A percentile compares a stretch with the other conserved stretches of the same genome.
Evolutionary conservation across 2,888 invertebrate genomes (phyloP).

Genomic region (Drosophila vallismaia): DNA sequence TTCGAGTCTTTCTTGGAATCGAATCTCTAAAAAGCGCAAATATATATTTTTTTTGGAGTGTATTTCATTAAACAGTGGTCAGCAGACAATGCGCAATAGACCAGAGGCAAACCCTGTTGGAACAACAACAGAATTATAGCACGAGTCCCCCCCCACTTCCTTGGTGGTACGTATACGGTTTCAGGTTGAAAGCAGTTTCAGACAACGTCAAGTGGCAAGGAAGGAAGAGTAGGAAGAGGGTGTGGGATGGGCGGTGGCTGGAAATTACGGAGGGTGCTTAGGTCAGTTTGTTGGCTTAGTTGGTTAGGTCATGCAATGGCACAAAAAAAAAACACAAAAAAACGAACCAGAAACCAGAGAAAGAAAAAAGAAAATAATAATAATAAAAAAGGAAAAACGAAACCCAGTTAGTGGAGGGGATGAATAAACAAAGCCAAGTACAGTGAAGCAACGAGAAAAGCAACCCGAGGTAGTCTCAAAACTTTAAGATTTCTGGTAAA

Average conservation of each 20-base stretch:
- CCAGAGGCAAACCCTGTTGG: conserved; percentile 36
- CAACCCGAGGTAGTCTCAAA: background rate
- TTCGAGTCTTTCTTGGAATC: background rate
- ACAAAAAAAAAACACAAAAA: conserved; percentile 24
- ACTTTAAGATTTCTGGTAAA: background rate
- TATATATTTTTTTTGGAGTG: background rate
- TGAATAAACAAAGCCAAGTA: conserved; percentile 17
- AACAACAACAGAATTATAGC: conserved; percentile 35
- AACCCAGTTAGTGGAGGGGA: conserved; percentile 14
- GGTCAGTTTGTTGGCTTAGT: conserved; percentile 42
- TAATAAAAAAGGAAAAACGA: conserved; percentile 2
- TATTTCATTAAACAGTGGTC: conserved; percentile 14
- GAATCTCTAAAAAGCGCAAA: background rate
- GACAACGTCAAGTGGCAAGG: conserved; percentile 31
- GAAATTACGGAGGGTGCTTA: conserved; percentile 29
- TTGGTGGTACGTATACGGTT: conserved; percentile 17
- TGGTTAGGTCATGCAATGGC: conserved; percentile 38
- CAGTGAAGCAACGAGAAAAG: background rate
- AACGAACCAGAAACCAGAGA: background rate
- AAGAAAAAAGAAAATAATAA: conserved; percentile 9
- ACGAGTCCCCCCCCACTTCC: conserved; percentile 19
- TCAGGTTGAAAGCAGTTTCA: conserved; percentile 41
- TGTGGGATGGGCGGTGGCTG: background rate
- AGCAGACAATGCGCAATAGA: conserved; percentile 40
- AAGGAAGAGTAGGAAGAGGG: background rate